Evolutionary conservation across 2,888 invertebrate species (phyloP).

Genomic region (Gortyna flavago): DNA sequence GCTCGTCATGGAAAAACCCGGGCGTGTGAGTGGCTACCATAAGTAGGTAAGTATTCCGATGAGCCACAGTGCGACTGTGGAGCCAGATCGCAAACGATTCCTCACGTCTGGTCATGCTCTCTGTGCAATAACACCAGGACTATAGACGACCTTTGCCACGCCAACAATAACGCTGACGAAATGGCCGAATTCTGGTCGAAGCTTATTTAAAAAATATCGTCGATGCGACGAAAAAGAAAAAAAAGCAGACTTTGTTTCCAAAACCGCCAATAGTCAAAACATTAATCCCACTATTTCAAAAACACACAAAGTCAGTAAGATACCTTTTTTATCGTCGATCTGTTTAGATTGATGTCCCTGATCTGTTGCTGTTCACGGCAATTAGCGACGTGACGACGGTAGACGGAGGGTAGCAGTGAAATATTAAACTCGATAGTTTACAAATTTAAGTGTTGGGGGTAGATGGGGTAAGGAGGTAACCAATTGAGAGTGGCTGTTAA

Average conservation of each 20-base stretch:
- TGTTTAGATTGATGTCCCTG: conserved; percentile 66
- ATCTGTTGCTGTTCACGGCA: conserved; percentile 67
- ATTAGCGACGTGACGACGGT: conserved; percentile 71
- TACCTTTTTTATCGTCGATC: conserved; percentile 67
- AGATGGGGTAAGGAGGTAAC: background rate
- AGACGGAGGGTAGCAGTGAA: conserved; percentile 48
- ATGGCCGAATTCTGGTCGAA: too few relatives aligned
- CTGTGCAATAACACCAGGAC: too few relatives aligned
- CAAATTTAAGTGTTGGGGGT: conserved; percentile 25
- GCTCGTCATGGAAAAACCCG: too few relatives aligned
- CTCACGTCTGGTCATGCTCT: too few relatives aligned
- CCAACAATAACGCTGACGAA: too few relatives aligned
- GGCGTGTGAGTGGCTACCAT: too few relatives aligned
- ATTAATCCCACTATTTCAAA: background rate
- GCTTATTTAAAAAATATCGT: too few relatives aligned
- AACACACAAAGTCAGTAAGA: conserved; percentile 9
- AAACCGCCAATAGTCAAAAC: background rate
- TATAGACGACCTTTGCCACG: too few relatives aligned
- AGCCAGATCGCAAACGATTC: too few relatives aligned
- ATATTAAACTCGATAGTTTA: conserved; percentile 61
- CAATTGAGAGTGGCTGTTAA: background rate
- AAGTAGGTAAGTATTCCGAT: too few relatives aligned
- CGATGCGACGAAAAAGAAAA: too few relatives aligned
- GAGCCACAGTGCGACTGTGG: too few relatives aligned
- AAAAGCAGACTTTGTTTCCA: background rate